Evolutionary conservation across 1,140 invertebrate genomes (phyloP).

Genomic region (Streblospio benedicti): DNA sequence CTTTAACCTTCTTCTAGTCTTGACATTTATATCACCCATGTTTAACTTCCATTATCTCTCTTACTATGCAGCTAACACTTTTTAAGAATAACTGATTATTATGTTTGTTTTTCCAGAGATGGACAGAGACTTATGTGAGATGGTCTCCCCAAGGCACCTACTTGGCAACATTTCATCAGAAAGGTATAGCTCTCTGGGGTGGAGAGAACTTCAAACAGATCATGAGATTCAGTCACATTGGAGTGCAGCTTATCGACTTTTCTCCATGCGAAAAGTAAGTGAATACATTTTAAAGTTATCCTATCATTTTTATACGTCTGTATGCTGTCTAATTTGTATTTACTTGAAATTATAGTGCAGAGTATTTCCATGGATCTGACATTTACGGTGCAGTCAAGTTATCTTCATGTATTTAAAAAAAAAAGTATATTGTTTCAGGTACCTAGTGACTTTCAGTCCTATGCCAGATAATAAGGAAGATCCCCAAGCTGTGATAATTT

Average conservation of each 20-base stretch:
- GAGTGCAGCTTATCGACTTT: conserved; percentile 92
- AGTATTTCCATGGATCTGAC: too few relatives aligned
- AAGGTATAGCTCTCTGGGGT: conserved; percentile 93
- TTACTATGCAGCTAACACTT: not conserved
- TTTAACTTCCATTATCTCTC: not conserved
- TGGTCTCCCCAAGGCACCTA: conserved; percentile 97
- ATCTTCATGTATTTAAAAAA: too few relatives aligned
- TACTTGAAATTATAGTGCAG: not conserved
- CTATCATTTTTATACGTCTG: not conserved
- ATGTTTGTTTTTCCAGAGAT: conserved; percentile 55
- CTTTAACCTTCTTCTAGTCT: not conserved
- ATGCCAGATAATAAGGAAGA: conserved; percentile 56
- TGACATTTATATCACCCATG: not conserved
- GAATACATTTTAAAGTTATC: not conserved
- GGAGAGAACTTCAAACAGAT: conserved; percentile 86
- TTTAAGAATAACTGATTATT: not conserved
- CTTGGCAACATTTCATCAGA: conserved; percentile 86
- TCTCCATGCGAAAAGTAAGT: conserved; percentile 86
- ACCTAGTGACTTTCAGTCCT: conserved; percentile 84
- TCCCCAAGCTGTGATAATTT: conserved; percentile 51
- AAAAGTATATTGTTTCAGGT: too few relatives aligned
- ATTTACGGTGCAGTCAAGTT: too few relatives aligned
- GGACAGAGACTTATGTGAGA: conserved; percentile 86
- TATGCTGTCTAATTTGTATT: too few relatives aligned
- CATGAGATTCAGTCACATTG: conserved; percentile 78